Conservation (phyloP, 30 jellyfish, hydroid and myxozoan genomes). For the Cassiopea andromeda region DNA sequence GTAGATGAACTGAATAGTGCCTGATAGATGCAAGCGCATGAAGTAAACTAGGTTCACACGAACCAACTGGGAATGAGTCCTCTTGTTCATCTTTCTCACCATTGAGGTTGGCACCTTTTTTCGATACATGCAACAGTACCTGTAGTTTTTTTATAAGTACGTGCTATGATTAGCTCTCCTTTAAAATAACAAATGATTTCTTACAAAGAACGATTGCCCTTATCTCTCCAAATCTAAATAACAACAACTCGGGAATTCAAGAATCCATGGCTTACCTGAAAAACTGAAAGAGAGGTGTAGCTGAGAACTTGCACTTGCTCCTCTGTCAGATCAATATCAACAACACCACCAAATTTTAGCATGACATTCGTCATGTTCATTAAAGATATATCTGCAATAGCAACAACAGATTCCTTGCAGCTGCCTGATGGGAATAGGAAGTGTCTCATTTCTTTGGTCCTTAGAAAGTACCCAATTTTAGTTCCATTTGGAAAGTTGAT, state of each 20-base stretch:
- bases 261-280: conserved; percentile 43
- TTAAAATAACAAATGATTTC: too few species aligned
- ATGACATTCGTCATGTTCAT: not conserved
- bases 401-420: not conserved
- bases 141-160: too few species aligned
- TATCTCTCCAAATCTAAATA: not conserved
- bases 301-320: conserved; percentile 18
- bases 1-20: too few species aligned
- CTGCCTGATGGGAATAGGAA: not conserved
- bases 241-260: not conserved
- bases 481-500: conserved; percentile 14
- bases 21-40: too few species aligned
- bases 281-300: not conserved
- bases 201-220: too few species aligned
- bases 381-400: not conserved
- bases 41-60: too few species aligned
- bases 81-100: too few species aligned
- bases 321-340: not conserved
- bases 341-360: conserved; percentile 17
- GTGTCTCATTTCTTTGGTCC: not conserved
- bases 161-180: too few species aligned
- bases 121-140: too few species aligned
- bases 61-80: too few species aligned
- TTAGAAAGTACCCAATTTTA: conserved; percentile 26
- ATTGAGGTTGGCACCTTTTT: too few species aligned